phyloP scores from a whole-genome alignment of 2,113 vertebrate genomes.

The Otocyon megalotis region DNA sequence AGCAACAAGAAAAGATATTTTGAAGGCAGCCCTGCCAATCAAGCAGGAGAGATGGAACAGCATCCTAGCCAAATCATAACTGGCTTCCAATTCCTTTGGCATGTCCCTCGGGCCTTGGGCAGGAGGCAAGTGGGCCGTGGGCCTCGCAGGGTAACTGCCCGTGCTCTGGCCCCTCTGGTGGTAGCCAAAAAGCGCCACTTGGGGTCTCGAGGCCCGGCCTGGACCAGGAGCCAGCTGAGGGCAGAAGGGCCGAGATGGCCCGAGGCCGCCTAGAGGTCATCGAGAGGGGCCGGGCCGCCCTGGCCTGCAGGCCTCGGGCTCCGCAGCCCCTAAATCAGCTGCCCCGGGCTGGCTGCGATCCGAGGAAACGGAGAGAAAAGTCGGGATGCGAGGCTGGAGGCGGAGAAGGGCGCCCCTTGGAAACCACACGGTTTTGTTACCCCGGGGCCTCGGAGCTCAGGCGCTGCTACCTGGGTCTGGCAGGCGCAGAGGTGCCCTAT shows the following conservation, averaged over 20 bases:
- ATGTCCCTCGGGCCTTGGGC: constrained; percentile 58
- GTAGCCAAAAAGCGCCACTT: neutral
- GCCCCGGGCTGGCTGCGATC: neutral
- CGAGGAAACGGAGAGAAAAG: neutral
- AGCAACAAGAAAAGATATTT: constrained; percentile 82
- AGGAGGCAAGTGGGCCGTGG: neutral
- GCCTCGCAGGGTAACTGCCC: neutral
- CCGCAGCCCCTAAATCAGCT: neutral
- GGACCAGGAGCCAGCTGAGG: neutral
- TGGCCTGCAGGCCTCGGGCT: neutral
- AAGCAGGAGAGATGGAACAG: constrained; percentile 69
- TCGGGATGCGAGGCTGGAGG: neutral
- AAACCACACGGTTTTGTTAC: constrained; percentile 32
- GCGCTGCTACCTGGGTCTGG: constrained; percentile 84
- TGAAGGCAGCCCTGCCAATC: constrained; percentile 80
- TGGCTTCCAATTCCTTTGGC: constrained; percentile 63
- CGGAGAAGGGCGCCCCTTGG: neutral
- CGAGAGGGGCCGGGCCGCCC: neutral
- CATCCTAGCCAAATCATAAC: constrained; percentile 72
- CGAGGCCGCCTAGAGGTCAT: constrained; percentile 6
- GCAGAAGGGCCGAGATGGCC: neutral
- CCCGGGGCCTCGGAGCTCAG: neutral
- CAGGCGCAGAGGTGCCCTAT: constrained; percentile 83
- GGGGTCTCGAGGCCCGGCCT: accelerated
- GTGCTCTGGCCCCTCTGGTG: neutral